These are phyloP conservation scores for Aurelia aurita DNA, from an alignment of 30 jellyfish, hydroid and myxozoan genomes.

Conservation along the genomic window DNA sequence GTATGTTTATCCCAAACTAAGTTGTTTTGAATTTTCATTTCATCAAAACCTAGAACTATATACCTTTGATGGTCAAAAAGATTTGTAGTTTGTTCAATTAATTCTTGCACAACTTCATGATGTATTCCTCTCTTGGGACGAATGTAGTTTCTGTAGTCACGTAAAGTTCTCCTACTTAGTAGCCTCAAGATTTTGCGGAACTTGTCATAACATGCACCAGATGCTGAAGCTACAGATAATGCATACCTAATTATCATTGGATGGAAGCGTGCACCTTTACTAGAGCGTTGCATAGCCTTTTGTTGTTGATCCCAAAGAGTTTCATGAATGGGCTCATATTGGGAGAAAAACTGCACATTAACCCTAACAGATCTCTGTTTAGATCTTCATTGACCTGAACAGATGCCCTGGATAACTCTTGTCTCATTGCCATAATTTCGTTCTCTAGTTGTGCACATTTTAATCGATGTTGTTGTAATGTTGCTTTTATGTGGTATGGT, in stretches of 20 bases:
- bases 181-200: conserved; percentile 57
- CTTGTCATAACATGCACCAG: conserved; percentile 79
- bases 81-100: background rate
- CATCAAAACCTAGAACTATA: conserved; percentile 23
- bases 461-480: conserved; percentile 59
- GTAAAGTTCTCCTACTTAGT: conserved; percentile 77
- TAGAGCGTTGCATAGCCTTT: conserved; percentile 55
- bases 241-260: conserved; percentile 81
- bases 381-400: conserved; percentile 33
- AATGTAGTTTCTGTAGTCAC: conserved; percentile 71
- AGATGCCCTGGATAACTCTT: conserved; percentile 38
- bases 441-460: conserved; percentile 56
- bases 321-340: conserved; percentile 76
- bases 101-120: conserved; percentile 24
- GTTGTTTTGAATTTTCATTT: conserved; percentile 40
- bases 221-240: conserved; percentile 65
- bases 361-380: conserved; percentile 36
- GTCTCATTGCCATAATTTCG: conserved; percentile 34
- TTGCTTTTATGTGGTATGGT: conserved; percentile 46
- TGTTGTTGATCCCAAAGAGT: conserved; percentile 87
- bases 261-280: conserved; percentile 70
- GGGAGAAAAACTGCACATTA: conserved; percentile 31
- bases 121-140: conserved; percentile 61
- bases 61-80: conserved; percentile 25
- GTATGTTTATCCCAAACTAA: conserved; percentile 70